A percentile compares a stretch with the other conserved stretches of the same genome.
phyloP scores from a whole-genome alignment of 2,888 invertebrate genomes.

The Iphiclides podalirius region DNA sequence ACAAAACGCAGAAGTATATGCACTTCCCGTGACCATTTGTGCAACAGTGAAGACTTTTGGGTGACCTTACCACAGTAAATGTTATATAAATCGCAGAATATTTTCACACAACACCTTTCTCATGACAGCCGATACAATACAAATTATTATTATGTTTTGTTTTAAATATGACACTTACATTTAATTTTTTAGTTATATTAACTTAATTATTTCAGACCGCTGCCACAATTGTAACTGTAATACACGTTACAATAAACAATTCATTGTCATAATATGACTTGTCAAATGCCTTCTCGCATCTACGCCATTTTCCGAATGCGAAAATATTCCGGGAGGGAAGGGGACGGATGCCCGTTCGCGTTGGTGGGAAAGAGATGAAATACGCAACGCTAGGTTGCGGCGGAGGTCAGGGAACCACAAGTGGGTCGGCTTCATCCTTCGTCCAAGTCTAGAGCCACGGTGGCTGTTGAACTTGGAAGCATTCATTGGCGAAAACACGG shows the following conservation, averaged over 20 bases:
- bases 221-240: slow-evolving; percentile 13
- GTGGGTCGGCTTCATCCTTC: slow-evolving; percentile 77
- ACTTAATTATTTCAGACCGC: too few species aligned
- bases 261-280: slow-evolving; percentile 51
- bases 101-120: too few species aligned
- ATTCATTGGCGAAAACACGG: slow-evolving; percentile 63
- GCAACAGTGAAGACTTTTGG: too few species aligned
- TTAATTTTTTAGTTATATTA: too few species aligned
- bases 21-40: too few species aligned
- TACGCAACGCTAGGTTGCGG: slow-evolving; percentile 62
- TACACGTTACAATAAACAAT: slow-evolving; percentile 31
- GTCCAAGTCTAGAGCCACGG: slow-evolving; percentile 55
- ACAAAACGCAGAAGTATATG: too few species aligned
- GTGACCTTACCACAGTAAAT: too few species aligned
- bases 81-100: too few species aligned
- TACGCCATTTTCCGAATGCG: slow-evolving; percentile 70
- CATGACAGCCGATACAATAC: too few species aligned
- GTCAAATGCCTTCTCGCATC: slow-evolving; percentile 48
- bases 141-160: too few species aligned
- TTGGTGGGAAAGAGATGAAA: slow-evolving; percentile 42
- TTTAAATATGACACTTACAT: too few species aligned
- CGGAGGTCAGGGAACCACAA: slow-evolving; percentile 78
- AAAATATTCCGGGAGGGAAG: slow-evolving; percentile 74
- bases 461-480: slow-evolving; percentile 72
- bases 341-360: slow-evolving; percentile 40